These are phyloP conservation scores for Pseudomyrmex dendroicus DNA, from an alignment of 1,140 invertebrate species.

Conservation along the genomic window DNA sequence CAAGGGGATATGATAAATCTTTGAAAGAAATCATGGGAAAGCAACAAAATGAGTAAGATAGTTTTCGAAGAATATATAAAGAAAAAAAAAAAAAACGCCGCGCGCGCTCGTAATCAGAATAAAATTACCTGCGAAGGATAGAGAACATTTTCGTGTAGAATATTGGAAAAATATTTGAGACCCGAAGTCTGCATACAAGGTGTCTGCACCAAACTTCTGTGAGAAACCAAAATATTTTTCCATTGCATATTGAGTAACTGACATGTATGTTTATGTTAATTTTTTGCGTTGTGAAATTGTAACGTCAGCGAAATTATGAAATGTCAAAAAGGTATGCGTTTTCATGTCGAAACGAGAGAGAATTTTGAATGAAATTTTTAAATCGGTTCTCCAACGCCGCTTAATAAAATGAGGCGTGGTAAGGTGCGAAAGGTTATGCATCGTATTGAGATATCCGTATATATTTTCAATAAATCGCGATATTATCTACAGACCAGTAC, in stretches of 20 bases:
- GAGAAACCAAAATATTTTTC: background rate
- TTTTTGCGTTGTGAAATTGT: background rate
- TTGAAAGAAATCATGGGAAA: constrained; percentile 47
- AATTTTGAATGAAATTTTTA: constrained; percentile 5
- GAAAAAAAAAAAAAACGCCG: no score
- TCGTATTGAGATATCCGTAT: constrained; percentile 3
- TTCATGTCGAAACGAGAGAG: background rate
- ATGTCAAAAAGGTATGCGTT: background rate
- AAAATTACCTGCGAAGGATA: no score
- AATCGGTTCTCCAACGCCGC: background rate
- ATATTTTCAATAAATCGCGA: constrained; percentile 47
- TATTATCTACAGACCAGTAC: constrained; percentile 2
- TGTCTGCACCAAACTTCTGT: background rate
- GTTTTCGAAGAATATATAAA: background rate
- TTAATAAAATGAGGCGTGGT: constrained; percentile 32
- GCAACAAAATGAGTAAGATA: constrained; percentile 1
- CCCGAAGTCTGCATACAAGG: no score
- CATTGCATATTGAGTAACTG: background rate
- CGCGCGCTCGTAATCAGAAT: no score
- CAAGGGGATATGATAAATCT: constrained; percentile 56
- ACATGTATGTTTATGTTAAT: background rate
- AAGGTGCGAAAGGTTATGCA: constrained; percentile 11
- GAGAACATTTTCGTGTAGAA: no score
- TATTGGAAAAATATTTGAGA: no score
- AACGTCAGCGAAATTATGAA: background rate